phyloP scores from a whole-genome alignment of 2,113 vertebrate genomes.

The Channa argus region DNA sequence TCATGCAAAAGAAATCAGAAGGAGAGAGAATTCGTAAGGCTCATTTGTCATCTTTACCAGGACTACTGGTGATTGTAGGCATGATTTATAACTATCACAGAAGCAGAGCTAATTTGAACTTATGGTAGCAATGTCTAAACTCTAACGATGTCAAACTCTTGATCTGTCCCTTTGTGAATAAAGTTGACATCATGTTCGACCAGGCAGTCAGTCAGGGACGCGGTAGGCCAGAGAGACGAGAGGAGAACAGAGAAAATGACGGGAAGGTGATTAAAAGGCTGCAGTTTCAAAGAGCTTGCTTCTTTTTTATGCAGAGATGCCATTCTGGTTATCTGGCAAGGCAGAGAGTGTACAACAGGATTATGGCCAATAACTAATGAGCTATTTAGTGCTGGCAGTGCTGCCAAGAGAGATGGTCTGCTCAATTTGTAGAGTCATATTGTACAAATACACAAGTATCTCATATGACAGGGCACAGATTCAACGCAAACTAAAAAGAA shows the following conservation, averaged over 20 bases:
- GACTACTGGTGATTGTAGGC: constrained; percentile 6
- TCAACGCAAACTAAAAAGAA: background rate
- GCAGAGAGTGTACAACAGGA: constrained; percentile 53
- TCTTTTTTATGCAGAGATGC: constrained; percentile 30
- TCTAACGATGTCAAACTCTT: constrained; percentile 44
- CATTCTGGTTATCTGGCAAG: constrained; percentile 66
- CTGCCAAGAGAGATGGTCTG: constrained; percentile 43
- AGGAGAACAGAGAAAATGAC: constrained; percentile 27
- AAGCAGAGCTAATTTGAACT: constrained; percentile 24
- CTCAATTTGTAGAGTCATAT: constrained; percentile 27
- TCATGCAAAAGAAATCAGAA: background rate
- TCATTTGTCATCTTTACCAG: constrained; percentile 35
- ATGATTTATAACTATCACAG: constrained; percentile 28
- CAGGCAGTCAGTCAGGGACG: constrained; percentile 22
- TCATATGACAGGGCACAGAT: constrained; percentile 8
- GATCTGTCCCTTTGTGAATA: constrained; percentile 53
- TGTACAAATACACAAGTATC: constrained; percentile 20
- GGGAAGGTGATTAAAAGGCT: constrained; percentile 51
- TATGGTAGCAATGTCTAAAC: constrained; percentile 28
- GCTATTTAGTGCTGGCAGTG: constrained; percentile 62
- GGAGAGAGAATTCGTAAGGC: background rate
- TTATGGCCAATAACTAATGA: constrained; percentile 75
- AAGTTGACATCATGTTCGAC: constrained; percentile 47
- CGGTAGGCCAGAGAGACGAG: constrained; percentile 20
- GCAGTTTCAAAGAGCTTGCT: constrained; percentile 37